Conservation (phyloP, 2,888 invertebrate species). For the Xanthorhoe spadicearia region DNA sequence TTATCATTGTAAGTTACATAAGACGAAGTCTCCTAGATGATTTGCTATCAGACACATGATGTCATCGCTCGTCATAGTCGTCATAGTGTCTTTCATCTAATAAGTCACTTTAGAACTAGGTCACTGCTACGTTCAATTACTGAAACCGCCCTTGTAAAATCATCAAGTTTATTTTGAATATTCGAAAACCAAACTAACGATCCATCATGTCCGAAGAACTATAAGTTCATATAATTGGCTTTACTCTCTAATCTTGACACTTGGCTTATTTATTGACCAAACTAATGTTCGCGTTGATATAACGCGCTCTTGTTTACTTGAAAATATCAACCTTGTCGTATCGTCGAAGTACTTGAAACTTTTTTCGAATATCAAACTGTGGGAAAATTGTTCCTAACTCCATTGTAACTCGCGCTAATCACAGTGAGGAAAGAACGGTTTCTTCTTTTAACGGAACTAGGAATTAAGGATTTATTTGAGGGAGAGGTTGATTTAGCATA, state of each 20-base stretch:
- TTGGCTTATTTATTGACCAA: conserved; percentile 35
- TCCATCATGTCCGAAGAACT: conserved; percentile 44
- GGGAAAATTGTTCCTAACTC: conserved; percentile 43
- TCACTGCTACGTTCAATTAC: neutral
- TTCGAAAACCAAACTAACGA: conserved; percentile 34
- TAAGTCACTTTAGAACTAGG: conserved; percentile 9
- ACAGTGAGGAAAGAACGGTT: conserved; percentile 24
- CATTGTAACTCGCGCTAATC: conserved; percentile 41
- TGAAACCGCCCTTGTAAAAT: conserved; percentile 12
- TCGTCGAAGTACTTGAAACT: conserved; percentile 39
- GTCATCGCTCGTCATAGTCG: conserved; percentile 5
- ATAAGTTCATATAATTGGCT: conserved; percentile 61
- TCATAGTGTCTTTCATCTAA: conserved; percentile 18
- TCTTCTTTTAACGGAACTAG: neutral
- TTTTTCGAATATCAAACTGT: conserved; percentile 45
- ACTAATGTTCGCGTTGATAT: conserved; percentile 32
- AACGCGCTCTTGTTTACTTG: conserved; percentile 22
- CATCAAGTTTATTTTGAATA: conserved; percentile 31
- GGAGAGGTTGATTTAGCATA: no score
- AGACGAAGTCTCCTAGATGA: neutral
- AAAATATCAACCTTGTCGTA: conserved; percentile 33
- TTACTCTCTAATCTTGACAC: conserved; percentile 46
- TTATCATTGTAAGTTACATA: no score
- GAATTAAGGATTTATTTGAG: neutral
- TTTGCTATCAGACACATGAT: neutral